These are phyloP conservation scores for Periophthalmus magnuspinnatus DNA, from an alignment of 2,797 vertebrate genomes.

Conservation along the genomic window DNA sequence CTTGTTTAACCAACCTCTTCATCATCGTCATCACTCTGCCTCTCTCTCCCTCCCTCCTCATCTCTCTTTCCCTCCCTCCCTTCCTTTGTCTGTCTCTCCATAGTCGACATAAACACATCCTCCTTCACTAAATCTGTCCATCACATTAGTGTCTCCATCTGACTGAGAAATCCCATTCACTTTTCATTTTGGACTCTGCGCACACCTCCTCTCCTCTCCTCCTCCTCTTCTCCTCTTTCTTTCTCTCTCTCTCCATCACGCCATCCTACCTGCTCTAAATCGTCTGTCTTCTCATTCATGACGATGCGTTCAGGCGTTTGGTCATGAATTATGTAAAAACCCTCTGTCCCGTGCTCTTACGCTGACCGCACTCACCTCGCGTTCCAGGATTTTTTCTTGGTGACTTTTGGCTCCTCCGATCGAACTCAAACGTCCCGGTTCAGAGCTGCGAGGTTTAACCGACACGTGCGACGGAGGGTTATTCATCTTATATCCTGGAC, in stretches of 20 bases:
- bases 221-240: background rate
- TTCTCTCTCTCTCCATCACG: background rate
- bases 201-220: background rate
- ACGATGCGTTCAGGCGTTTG: background rate
- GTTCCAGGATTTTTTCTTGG: background rate
- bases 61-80: background rate
- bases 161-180: slow-evolving; percentile 17
- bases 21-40: background rate
- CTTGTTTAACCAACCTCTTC: background rate
- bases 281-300: background rate
- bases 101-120: background rate
- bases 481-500: too few relatives aligned
- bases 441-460: too few relatives aligned
- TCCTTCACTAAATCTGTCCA: background rate
- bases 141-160: slow-evolving; percentile 6
- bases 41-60: background rate
- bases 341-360: background rate
- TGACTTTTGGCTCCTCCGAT: background rate
- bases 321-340: slow-evolving; percentile 2
- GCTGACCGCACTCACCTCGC: background rate
- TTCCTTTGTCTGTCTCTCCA: background rate
- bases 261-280: slow-evolving; percentile 4
- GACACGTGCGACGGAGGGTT: too few relatives aligned
- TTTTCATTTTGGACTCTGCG: background rate
- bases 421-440: background rate